These are phyloP conservation scores for Tetramorium parvispinum DNA, from an alignment of 1,140 invertebrate genomes.

Conservation along the genomic window DNA sequence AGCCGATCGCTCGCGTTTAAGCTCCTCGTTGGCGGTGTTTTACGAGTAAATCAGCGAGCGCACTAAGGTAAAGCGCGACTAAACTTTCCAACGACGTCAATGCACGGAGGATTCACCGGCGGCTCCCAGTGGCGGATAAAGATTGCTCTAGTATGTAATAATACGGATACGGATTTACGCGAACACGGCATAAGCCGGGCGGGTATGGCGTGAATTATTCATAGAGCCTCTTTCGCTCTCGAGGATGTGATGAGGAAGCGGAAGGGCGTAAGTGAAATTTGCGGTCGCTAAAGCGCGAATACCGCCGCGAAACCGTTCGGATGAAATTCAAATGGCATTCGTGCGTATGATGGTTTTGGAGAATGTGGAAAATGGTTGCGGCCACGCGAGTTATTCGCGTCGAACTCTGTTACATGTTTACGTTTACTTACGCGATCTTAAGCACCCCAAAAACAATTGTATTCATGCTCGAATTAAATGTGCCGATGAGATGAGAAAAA, in stretches of 20 bases:
- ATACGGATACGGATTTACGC: slow-evolving; percentile 54
- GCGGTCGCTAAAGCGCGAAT: slow-evolving; percentile 51
- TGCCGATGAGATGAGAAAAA: not conserved
- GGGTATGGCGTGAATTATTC: slow-evolving; percentile 67
- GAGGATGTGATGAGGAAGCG: slow-evolving; percentile 60
- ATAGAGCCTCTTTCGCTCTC: slow-evolving; percentile 9
- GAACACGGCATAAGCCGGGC: slow-evolving; percentile 17
- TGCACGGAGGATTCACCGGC: slow-evolving; percentile 32
- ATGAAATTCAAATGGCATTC: slow-evolving; percentile 67
- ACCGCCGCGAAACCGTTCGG: slow-evolving; percentile 2
- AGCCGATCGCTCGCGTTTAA: slow-evolving; percentile 42
- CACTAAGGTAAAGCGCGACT: slow-evolving; percentile 21
- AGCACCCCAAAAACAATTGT: not conserved
- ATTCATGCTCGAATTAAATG: slow-evolving; percentile 4
- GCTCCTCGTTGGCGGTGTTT: slow-evolving; percentile 32
- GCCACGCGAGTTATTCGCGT: not conserved
- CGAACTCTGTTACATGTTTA: slow-evolving; percentile 7
- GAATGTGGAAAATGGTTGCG: not conserved
- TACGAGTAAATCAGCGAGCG: slow-evolving; percentile 33
- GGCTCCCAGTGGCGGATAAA: slow-evolving; percentile 1
- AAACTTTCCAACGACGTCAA: slow-evolving; percentile 36
- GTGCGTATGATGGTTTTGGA: slow-evolving; percentile 30
- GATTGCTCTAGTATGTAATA: slow-evolving; percentile 53
- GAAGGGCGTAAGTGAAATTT: slow-evolving; percentile 67
- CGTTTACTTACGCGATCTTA: not conserved